These are phyloP conservation scores for Achatina immaculata DNA, from an alignment of 1,140 invertebrate genomes.

Conservation along the genomic window DNA sequence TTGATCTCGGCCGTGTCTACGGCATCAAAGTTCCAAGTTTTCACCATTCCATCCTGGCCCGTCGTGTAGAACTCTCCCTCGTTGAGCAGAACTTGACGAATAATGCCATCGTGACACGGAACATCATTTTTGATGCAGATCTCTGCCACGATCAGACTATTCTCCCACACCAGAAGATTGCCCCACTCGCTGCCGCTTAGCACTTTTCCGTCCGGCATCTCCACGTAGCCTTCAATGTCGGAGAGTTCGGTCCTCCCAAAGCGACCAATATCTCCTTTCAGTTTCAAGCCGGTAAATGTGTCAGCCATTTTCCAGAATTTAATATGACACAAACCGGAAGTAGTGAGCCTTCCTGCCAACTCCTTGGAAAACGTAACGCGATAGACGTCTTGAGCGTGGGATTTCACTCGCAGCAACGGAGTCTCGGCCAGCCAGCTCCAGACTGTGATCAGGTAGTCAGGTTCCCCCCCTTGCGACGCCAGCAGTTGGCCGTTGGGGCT, in stretches of 20 bases:
- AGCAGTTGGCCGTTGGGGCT: constrained; percentile 82
- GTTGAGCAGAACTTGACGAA: constrained; percentile 79
- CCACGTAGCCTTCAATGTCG: constrained; percentile 83
- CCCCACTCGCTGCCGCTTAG: constrained; percentile 88
- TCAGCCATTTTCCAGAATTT: constrained; percentile 91
- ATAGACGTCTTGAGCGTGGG: constrained; percentile 80
- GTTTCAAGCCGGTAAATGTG: constrained; percentile 88
- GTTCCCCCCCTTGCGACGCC: constrained; percentile 83
- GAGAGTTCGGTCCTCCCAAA: constrained; percentile 90
- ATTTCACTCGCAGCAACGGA: constrained; percentile 81
- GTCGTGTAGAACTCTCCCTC: constrained; percentile 75
- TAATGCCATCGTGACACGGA: constrained; percentile 80
- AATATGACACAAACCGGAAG: constrained; percentile 83
- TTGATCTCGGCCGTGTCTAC: constrained; percentile 37
- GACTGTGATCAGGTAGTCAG: constrained; percentile 86
- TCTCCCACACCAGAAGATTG: constrained; percentile 88
- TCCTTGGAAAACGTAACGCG: constrained; percentile 83
- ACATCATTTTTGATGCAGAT: constrained; percentile 63
- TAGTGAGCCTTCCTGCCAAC: constrained; percentile 80
- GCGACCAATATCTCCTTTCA: constrained; percentile 83
- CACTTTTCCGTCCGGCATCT: constrained; percentile 87
- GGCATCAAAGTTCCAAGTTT: constrained; percentile 83
- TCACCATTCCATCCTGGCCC: constrained; percentile 83
- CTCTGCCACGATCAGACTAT: constrained; percentile 81
- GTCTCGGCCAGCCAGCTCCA: constrained; percentile 84